These are phyloP conservation scores for Pseudomyrmex gracilis DNA, from an alignment of 1,140 invertebrate genomes.

Conservation along the genomic window DNA sequence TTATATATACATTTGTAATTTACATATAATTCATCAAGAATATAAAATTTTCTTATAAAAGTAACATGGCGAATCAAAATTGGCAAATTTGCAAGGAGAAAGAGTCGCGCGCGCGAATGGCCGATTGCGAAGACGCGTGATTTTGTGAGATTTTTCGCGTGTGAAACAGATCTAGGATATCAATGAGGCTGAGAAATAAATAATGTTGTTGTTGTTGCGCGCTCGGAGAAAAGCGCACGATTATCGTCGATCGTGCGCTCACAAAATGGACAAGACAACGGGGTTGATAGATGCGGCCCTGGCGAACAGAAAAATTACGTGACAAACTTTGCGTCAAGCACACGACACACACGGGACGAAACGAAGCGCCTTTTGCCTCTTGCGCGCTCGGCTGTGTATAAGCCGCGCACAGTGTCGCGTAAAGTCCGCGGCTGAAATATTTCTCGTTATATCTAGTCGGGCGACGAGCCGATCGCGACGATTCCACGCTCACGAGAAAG, in stretches of 20 bases:
- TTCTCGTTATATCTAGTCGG: constrained; percentile 74
- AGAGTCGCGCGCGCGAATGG: too few relatives aligned
- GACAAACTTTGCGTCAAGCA: constrained; percentile 82
- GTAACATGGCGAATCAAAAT: constrained; percentile 32
- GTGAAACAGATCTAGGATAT: too few relatives aligned
- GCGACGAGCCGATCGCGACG: constrained; percentile 23
- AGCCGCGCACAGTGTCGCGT: neutral
- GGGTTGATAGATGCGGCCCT: constrained; percentile 78
- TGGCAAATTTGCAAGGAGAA: too few relatives aligned
- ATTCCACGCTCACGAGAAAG: constrained; percentile 66
- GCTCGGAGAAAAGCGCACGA: neutral
- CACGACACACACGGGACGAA: constrained; percentile 73
- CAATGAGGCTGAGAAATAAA: neutral
- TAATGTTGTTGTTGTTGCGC: neutral
- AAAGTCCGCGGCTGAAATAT: constrained; percentile 73
- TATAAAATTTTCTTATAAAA: neutral
- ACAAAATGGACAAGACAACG: constrained; percentile 36
- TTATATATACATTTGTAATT: neutral
- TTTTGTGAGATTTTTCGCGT: too few relatives aligned
- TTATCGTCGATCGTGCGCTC: neutral
- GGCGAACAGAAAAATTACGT: constrained; percentile 82
- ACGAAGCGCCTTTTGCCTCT: constrained; percentile 64
- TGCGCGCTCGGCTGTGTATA: neutral
- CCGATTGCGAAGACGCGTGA: too few relatives aligned
- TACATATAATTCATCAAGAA: neutral